phyloP scores from a whole-genome alignment of 2,888 invertebrate genomes.

The Steromphala cineraria region DNA sequence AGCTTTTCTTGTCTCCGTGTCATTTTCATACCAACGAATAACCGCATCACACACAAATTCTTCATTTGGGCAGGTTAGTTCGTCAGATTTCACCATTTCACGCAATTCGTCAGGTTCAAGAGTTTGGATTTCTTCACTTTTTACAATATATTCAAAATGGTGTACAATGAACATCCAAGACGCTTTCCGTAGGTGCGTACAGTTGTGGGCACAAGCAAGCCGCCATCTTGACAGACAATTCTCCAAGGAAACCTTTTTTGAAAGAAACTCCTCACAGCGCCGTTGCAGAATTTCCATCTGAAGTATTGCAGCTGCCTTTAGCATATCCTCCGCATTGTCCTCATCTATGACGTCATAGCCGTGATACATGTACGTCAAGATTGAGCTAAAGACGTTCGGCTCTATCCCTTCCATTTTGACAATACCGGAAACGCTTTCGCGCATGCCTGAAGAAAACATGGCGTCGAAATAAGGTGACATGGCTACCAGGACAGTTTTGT shows the following conservation, averaged over 20 bases:
- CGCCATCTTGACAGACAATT: slow-evolving; percentile 90
- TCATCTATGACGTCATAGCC: slow-evolving; percentile 85
- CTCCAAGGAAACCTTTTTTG: slow-evolving; percentile 82
- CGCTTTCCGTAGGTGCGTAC: slow-evolving; percentile 81
- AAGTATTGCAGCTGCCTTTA: slow-evolving; percentile 90
- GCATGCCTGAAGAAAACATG: slow-evolving; percentile 60
- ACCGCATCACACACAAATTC: slow-evolving; percentile 86
- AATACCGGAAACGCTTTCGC: slow-evolving; percentile 50
- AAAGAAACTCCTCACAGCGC: slow-evolving; percentile 86
- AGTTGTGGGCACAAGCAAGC: slow-evolving; percentile 86
- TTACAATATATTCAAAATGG: slow-evolving; percentile 52
- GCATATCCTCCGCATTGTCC: slow-evolving; percentile 83
- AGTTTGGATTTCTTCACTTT: slow-evolving; percentile 69
- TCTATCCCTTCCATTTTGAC: slow-evolving; percentile 77
- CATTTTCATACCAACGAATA: slow-evolving; percentile 82
- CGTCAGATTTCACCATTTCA: slow-evolving; percentile 86
- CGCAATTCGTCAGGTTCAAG: slow-evolving; percentile 85
- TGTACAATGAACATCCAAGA: slow-evolving; percentile 83
- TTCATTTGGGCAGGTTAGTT: slow-evolving; percentile 90
- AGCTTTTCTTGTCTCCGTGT: slow-evolving; percentile 76
- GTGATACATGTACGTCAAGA: slow-evolving; percentile 89
- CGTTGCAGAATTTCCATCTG: slow-evolving; percentile 87
- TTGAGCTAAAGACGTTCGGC: slow-evolving; percentile 84
- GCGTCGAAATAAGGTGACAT: slow-evolving; percentile 65
- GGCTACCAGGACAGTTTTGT: slow-evolving; percentile 63